A percentile compares a stretch with the other conserved stretches of the same genome.
phyloP scores from a whole-genome alignment of 1,140 invertebrate genomes.

The Mycetomoellerius zeteki region DNA sequence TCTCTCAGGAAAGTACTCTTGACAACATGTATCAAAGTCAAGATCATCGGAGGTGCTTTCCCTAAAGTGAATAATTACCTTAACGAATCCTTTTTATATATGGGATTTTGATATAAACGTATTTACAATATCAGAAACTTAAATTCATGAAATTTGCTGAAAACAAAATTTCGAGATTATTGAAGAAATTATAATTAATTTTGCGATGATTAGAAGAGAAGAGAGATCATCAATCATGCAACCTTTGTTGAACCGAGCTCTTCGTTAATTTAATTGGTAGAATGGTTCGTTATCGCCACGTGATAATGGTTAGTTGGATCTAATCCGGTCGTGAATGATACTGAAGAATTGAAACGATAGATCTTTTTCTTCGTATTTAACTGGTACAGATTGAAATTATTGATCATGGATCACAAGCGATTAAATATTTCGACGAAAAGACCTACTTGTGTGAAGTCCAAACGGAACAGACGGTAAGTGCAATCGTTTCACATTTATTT shows the following conservation, averaged over 20 bases:
- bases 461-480: constrained; percentile 80
- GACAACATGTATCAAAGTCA: too few relatives aligned
- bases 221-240: constrained; percentile 45
- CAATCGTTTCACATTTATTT: constrained; percentile 30
- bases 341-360: background rate
- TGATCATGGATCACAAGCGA: constrained; percentile 23
- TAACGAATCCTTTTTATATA: too few relatives aligned
- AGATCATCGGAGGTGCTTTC: too few relatives aligned
- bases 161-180: background rate
- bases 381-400: constrained; percentile 6
- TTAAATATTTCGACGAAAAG: background rate
- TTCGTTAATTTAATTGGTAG: constrained; percentile 75
- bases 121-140: background rate
- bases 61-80: too few relatives aligned
- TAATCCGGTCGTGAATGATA: background rate
- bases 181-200: background rate
- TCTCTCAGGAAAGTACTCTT: too few relatives aligned
- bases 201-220: background rate
- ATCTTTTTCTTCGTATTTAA: background rate
- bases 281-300: constrained; percentile 71
- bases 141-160: background rate
- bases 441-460: background rate
- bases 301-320: constrained; percentile 34
- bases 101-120: too few relatives aligned
- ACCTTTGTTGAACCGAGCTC: constrained; percentile 44